phyloP scores from a whole-genome alignment of 2,888 invertebrate species.

The Lagria hirta region DNA sequence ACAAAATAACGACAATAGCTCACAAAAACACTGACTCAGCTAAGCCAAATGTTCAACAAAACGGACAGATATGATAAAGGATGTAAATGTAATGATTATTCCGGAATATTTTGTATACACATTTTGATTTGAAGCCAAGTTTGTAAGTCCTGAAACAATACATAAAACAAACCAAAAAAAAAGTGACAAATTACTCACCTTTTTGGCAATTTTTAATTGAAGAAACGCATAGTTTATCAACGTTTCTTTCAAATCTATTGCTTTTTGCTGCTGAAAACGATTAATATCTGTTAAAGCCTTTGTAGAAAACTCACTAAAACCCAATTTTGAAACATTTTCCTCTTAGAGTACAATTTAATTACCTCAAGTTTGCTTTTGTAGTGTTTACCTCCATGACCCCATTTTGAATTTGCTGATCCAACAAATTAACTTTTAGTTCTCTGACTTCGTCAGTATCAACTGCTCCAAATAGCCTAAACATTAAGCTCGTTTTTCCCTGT shows the following conservation, averaged over 20 bases:
- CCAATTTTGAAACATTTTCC: slow-evolving; percentile 1
- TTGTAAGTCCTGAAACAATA: slow-evolving; percentile 66
- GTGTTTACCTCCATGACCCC: slow-evolving; percentile 62
- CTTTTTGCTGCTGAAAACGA: slow-evolving; percentile 72
- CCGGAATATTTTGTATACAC: slow-evolving; percentile 73
- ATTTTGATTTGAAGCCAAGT: slow-evolving; percentile 76
- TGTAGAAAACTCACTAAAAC: slow-evolving; percentile 66
- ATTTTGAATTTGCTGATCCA: slow-evolving; percentile 68
- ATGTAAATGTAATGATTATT: no score
- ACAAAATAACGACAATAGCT: no score
- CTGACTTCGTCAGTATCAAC: slow-evolving; percentile 76
- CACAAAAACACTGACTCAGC: no score
- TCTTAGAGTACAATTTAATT: slow-evolving; percentile 38
- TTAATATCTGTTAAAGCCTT: slow-evolving; percentile 70
- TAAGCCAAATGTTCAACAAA: no score
- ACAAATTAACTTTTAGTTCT: slow-evolving; percentile 66
- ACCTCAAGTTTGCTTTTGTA: slow-evolving; percentile 64
- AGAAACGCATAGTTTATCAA: slow-evolving; percentile 68
- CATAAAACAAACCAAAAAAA: slow-evolving; percentile 8
- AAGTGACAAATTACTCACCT: slow-evolving; percentile 56
- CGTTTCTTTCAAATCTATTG: slow-evolving; percentile 70
- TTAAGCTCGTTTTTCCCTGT: slow-evolving; percentile 70
- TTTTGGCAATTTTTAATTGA: slow-evolving; percentile 74
- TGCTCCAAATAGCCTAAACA: slow-evolving; percentile 72
- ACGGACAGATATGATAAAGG: no score